phyloP scores from a whole-genome alignment of 2,113 vertebrate species.

The Gobius niger region DNA sequence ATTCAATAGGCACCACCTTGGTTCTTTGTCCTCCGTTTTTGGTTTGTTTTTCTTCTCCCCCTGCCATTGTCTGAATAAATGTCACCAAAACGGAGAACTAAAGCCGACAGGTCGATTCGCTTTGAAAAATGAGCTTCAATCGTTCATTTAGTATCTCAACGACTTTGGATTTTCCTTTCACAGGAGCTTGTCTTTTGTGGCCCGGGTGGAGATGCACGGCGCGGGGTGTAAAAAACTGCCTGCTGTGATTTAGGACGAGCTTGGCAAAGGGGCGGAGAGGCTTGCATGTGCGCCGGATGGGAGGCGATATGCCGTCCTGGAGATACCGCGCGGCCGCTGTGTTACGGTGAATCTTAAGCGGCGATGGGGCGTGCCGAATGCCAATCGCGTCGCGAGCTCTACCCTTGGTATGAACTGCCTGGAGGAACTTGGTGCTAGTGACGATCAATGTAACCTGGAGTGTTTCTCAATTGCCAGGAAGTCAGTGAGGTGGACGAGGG shows the following conservation, averaged over 20 bases:
- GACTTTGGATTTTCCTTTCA: slow-evolving; percentile 29
- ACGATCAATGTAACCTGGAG: no score
- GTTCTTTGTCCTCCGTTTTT: not conserved
- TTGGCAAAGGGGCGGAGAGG: slow-evolving; percentile 10
- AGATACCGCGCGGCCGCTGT: not conserved
- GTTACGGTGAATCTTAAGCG: slow-evolving; percentile 27
- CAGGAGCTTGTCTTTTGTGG: slow-evolving; percentile 2
- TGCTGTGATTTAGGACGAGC: slow-evolving; percentile 10
- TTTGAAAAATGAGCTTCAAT: slow-evolving; percentile 37
- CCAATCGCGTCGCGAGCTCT: no score
- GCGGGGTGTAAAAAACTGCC: slow-evolving; percentile 3
- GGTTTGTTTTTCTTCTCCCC: not conserved
- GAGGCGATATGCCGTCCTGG: slow-evolving; percentile 19
- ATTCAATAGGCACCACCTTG: not conserved
- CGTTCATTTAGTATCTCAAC: slow-evolving; percentile 20
- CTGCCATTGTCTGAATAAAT: slow-evolving; percentile 34
- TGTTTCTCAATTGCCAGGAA: no score
- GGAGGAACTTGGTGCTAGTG: no score
- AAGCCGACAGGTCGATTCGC: slow-evolving; percentile 9
- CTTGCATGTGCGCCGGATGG: slow-evolving; percentile 17
- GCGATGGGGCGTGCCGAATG: no score
- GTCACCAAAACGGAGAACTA: slow-evolving; percentile 28
- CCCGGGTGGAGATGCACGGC: slow-evolving; percentile 14
- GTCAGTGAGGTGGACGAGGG: no score
- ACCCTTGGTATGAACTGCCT: no score